Conservation (phyloP, 2,888 invertebrate genomes). For the Erebia ligea region DNA sequence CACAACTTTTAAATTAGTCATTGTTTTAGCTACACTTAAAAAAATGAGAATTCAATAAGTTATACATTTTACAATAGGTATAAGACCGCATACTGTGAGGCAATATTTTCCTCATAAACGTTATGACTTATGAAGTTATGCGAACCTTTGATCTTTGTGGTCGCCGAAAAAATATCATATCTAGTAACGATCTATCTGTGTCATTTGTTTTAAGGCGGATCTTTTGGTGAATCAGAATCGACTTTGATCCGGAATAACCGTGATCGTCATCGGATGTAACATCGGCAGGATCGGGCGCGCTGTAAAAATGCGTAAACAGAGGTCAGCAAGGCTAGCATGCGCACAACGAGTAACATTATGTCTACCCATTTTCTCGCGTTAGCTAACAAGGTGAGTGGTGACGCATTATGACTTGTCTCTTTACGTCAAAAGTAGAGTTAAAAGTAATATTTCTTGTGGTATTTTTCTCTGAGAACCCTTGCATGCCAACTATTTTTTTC, state of each 20-base stretch:
- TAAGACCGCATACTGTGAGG: conserved; percentile 21
- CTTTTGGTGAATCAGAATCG: conserved; percentile 55
- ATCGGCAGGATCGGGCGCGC: background rate
- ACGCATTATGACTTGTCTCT: too few relatives aligned
- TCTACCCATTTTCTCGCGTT: too few relatives aligned
- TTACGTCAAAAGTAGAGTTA: too few relatives aligned
- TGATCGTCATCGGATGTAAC: background rate
- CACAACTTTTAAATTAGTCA: background rate
- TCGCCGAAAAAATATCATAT: conserved; percentile 22
- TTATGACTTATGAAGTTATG: conserved; percentile 22
- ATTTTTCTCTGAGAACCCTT: too few relatives aligned
- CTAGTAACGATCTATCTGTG: conserved; percentile 34
- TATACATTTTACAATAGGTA: conserved; percentile 10
- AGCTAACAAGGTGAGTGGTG: too few relatives aligned
- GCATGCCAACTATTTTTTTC: too few relatives aligned
- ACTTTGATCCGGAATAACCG: conserved; percentile 32
- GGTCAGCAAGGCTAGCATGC: background rate
- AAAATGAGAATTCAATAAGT: conserved; percentile 14
- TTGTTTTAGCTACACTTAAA: conserved; percentile 3
- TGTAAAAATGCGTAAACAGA: background rate
- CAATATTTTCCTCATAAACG: conserved; percentile 8
- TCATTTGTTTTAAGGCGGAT: conserved; percentile 53
- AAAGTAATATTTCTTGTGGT: too few relatives aligned
- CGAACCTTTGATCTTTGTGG: conserved; percentile 25
- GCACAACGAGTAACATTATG: too few relatives aligned